Base-by-base conservation (phyloP, 2,113 vertebrate species). In the Epinephelus lanceolatus region DNA sequence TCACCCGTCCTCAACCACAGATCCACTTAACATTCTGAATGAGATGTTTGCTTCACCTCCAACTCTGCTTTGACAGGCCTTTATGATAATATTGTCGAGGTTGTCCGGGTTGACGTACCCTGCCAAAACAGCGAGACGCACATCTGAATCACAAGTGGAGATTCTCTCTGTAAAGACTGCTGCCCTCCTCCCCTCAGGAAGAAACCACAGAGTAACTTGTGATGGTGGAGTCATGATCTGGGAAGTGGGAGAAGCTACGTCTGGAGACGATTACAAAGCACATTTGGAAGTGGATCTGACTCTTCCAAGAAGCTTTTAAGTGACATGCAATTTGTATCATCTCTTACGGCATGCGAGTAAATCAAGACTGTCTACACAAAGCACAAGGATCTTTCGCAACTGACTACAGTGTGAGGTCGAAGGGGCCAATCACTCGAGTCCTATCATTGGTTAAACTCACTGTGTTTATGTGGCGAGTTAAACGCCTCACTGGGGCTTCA, bases 181-280 rank as follows among this genome's bases (percentile, higher is more conserved):
- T 52, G 71, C 57, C 30, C 71, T 76, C 23, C 51, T 71, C 72
- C 56, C 45, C 55, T 47, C 2, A 4, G 49, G 37, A 27, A 57
- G 47, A 85, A 81, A 71, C 53, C 52, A 19, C 84, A 73, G 61
- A 65, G 55, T n/a, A 71, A 60, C 14, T 47, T 23, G 15, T 66
- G 61, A 74, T 60, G 59, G 21, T 8, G 27, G 71, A 42, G 42
- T 71, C 55, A 40, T 60, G 55, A 84, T 77, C 27, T 42, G 17
- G 45, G 63, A 70, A 66, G 60, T 52, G 23, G 42, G 62, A 52
- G 17, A 40, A 66, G 68, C 30, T 30, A 30, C 5, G 81, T 89
- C 87, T 91, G 87, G 83, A 86, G 55, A 57, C 9, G 47, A 91
- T 89, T 91, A 91, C 42, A 45, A 45, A 45, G 8, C 42, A 45